phyloP scores from a whole-genome alignment of 2,113 vertebrate genomes.

The Arizona elegans region DNA sequence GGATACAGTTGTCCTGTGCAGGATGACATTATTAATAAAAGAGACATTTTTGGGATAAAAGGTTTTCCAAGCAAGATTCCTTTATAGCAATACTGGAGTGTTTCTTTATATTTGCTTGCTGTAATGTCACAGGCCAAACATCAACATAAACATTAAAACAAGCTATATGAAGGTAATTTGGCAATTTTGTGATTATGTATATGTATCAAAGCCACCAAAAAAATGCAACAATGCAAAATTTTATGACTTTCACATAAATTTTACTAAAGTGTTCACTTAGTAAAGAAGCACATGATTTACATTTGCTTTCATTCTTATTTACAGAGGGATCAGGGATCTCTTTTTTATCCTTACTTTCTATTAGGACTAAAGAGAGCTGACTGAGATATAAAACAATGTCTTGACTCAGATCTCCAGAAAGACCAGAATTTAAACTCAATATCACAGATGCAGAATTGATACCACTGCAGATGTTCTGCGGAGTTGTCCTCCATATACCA shows the following conservation, averaged over 20 bases:
- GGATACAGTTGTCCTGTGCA: background rate
- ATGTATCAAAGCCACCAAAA: background rate
- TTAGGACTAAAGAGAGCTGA: background rate
- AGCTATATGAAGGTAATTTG: background rate
- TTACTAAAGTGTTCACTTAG: background rate
- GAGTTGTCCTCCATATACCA: background rate
- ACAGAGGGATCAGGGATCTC: background rate
- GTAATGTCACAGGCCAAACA: background rate
- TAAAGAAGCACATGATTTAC: background rate
- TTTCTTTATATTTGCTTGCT: background rate
- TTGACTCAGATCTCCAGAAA: background rate
- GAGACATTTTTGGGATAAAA: too few species aligned
- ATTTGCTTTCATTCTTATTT: background rate
- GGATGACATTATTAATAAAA: background rate
- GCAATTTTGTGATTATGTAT: background rate
- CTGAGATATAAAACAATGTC: background rate
- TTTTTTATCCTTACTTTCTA: background rate
- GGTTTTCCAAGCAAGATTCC: background rate
- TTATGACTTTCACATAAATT: background rate
- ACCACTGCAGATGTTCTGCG: background rate
- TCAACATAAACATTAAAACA: background rate
- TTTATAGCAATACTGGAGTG: background rate
- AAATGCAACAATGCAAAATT: background rate
- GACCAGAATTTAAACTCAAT: background rate
- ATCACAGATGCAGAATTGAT: background rate